A percentile compares a stretch with the other conserved stretches of the same genome.
These are phyloP conservation scores for Strigamia crassipes DNA, from an alignment of 2,888 invertebrate genomes.

Conservation along the genomic window DNA sequence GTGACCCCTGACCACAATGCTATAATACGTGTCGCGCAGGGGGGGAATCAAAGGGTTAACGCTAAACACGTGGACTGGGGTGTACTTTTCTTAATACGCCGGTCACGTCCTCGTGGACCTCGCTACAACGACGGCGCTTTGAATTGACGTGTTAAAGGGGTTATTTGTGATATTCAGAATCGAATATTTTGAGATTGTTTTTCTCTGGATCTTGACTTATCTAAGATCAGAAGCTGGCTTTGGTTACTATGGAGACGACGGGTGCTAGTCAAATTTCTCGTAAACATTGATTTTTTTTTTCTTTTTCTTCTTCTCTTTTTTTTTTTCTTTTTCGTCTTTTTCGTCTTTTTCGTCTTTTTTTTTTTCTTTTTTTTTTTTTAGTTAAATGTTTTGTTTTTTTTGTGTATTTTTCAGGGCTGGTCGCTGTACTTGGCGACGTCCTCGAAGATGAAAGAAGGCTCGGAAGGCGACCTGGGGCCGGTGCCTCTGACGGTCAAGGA, in stretches of 20 bases:
- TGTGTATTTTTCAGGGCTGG: constrained; percentile 47
- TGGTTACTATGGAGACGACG: background rate
- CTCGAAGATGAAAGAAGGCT: constrained; percentile 50
- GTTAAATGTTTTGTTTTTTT: too few relatives aligned
- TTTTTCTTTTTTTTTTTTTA: background rate
- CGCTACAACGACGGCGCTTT: too few relatives aligned
- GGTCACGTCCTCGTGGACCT: background rate
- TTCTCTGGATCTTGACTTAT: background rate
- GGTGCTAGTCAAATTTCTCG: background rate
- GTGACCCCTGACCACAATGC: background rate
- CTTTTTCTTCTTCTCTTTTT: too few relatives aligned
- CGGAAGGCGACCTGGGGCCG: constrained; percentile 49
- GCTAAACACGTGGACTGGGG: background rate
- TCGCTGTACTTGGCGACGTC: constrained; percentile 47
- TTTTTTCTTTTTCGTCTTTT: too few relatives aligned
- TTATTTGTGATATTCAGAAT: background rate
- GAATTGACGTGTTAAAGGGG: too few relatives aligned
- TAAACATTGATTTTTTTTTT: background rate
- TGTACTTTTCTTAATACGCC: background rate
- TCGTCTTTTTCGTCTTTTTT: background rate
- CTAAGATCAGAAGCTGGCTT: background rate
- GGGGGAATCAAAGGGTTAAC: background rate
- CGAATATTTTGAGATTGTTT: background rate
- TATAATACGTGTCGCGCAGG: background rate
- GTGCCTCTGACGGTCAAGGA: constrained; percentile 47